Evolutionary conservation across 2,113 vertebrate genomes (phyloP).

Genomic region (Thunnus maccoyii): DNA sequence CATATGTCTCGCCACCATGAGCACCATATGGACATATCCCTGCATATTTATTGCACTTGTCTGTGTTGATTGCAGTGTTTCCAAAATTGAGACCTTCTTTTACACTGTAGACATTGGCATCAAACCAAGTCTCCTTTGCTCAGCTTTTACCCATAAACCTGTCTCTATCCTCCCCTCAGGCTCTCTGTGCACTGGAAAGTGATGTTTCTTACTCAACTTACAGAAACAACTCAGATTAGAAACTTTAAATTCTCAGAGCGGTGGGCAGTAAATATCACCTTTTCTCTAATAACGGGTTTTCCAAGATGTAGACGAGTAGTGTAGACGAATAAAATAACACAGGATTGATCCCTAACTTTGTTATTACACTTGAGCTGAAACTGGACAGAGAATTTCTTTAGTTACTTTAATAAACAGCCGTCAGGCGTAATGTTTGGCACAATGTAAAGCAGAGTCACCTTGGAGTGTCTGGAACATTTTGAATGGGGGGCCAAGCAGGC

Average conservation of each 20-base stretch:
- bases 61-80: conserved; percentile 27
- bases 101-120: conserved; percentile 42
- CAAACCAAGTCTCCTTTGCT: conserved; percentile 82
- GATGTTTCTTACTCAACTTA: conserved; percentile 80
- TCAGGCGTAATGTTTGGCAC: conserved; percentile 2
- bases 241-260: conserved; percentile 76
- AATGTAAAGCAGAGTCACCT: not conserved
- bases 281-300: not conserved
- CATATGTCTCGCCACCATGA: not conserved
- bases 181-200: conserved; percentile 80
- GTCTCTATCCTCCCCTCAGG: conserved; percentile 84
- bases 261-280: conserved; percentile 64
- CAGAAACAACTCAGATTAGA: conserved; percentile 73
- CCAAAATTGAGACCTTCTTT: conserved; percentile 63
- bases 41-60: conserved; percentile 36
- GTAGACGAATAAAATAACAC: not conserved
- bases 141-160: conserved; percentile 85
- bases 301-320: not conserved
- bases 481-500: no score
- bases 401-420: conserved; percentile 1
- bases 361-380: conserved; percentile 11
- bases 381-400: not conserved
- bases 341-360: not conserved
- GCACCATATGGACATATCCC: conserved; percentile 16
- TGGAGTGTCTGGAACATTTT: no score